Evolutionary conservation across 2,888 invertebrate genomes (phyloP).

Genomic region (Microdon myrmicae): DNA sequence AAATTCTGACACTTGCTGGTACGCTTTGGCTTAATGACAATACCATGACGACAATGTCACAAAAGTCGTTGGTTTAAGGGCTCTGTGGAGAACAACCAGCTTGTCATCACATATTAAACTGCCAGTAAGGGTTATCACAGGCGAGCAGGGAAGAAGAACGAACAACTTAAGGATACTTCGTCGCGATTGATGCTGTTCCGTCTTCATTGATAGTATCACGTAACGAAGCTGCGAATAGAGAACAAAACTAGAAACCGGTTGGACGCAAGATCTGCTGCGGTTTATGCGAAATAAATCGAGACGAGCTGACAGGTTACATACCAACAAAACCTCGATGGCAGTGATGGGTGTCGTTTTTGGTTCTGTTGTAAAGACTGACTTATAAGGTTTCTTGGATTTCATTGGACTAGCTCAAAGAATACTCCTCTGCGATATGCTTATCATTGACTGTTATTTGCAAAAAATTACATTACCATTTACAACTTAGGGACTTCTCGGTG

Average conservation of each 20-base stretch:
- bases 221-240: too few relatives aligned
- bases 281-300: slow-evolving; percentile 54
- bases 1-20: slow-evolving; percentile 41
- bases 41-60: slow-evolving; percentile 42
- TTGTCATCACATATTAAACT: slow-evolving; percentile 52
- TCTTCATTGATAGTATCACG: too few relatives aligned
- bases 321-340: slow-evolving; percentile 54
- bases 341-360: slow-evolving; percentile 32
- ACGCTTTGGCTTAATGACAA: slow-evolving; percentile 33
- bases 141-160: too few relatives aligned
- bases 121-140: too few relatives aligned
- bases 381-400: slow-evolving; percentile 41
- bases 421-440: too few relatives aligned
- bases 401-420: too few relatives aligned
- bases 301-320: slow-evolving; percentile 55
- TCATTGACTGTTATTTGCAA: slow-evolving; percentile 36
- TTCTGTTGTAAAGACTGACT: slow-evolving; percentile 2
- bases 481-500: too few relatives aligned
- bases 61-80: slow-evolving; percentile 16
- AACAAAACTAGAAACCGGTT: slow-evolving; percentile 37
- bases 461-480: slow-evolving; percentile 40
- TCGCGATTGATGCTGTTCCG: too few relatives aligned
- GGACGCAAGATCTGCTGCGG: slow-evolving; percentile 26
- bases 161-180: too few relatives aligned
- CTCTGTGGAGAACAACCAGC: slow-evolving; percentile 49